Evolutionary conservation across 2,797 vertebrate species (phyloP), one percentile per base, ranked within the genome.

Genomic region (Girardinus metallicus): DNA sequence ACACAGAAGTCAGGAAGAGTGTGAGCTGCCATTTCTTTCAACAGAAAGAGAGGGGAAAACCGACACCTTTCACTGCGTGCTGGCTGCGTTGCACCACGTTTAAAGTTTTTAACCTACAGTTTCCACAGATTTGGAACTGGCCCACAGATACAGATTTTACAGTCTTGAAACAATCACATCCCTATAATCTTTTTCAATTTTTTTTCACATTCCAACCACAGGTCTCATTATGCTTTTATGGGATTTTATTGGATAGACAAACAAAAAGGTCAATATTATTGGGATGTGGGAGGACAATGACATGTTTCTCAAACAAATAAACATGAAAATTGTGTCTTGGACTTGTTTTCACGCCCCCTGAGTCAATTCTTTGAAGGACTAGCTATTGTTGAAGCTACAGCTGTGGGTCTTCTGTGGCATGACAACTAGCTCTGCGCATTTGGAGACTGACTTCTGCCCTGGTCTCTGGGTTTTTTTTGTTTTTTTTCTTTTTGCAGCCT

Each of bases 1-100:
- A 96, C 93, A 93, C 91, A 95, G 92, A 92, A 93, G 91, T 92
- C 90, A 94, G 84, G 86, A 93, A 89, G 89, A 91, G 85, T 73
- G 91, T 81, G 89, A 93, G 89, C 73, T 91, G 85, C 91, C 83
- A 82, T 93, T 89, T 93, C 74, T 89, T 53, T 81, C 73, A 82
- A 91, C 53, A 80, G 60, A 88, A 85, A 91, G 88, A 87, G 78
- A 88, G 74, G 85, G 82, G 12, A 93, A 91, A 91, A 92, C 85
- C 90, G 93, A 83, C 86, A 23, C 89, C 87, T 90, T 88, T 71
- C 82, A 73, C 79, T 80, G 57, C 84, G 80, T 90, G 86, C 93
- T 92, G 91, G 92, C 93, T 93, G 92, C 90, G 78, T 80, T 53
- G 31, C 84, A 85, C 55, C 74, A 53, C 47, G 6, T 53, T 46